Conservation (phyloP, 2,888 invertebrate species). For the Cephalotes varians region DNA sequence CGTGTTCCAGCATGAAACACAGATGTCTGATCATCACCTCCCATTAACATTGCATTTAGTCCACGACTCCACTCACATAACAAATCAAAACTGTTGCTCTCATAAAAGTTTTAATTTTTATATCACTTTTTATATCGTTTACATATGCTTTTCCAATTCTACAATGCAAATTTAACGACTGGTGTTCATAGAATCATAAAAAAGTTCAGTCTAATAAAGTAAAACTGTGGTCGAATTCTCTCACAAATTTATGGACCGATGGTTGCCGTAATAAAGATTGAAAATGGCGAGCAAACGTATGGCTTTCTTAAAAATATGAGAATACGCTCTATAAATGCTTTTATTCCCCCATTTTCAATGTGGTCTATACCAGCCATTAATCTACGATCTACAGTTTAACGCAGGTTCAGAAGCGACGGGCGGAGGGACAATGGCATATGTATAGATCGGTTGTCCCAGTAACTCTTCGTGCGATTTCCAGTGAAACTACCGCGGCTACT, state of each 20-base stretch:
- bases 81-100: not conserved
- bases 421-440: slow-evolving; percentile 36
- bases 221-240: not conserved
- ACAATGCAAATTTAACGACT: too few relatives aligned
- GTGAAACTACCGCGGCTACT: slow-evolving; percentile 37
- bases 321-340: slow-evolving; percentile 25
- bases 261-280: slow-evolving; percentile 44
- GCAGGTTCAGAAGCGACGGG: slow-evolving; percentile 18
- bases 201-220: slow-evolving; percentile 14
- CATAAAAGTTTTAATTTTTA: not conserved
- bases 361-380: slow-evolving; percentile 37
- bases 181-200: not conserved
- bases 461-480: slow-evolving; percentile 51
- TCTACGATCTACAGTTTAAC: slow-evolving; percentile 50
- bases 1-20: not conserved
- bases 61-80: too few relatives aligned
- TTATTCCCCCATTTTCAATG: slow-evolving; percentile 24
- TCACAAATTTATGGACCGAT: slow-evolving; percentile 34
- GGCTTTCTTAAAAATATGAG: slow-evolving; percentile 38
- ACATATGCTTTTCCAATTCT: not conserved
- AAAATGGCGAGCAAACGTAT: not conserved
- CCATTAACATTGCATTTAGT: not conserved
- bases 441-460: slow-evolving; percentile 45
- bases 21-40: not conserved
- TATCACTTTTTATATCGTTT: not conserved